Evolutionary conservation across 1,140 invertebrate genomes (phyloP).

Genomic region (Bombus terrestris): DNA sequence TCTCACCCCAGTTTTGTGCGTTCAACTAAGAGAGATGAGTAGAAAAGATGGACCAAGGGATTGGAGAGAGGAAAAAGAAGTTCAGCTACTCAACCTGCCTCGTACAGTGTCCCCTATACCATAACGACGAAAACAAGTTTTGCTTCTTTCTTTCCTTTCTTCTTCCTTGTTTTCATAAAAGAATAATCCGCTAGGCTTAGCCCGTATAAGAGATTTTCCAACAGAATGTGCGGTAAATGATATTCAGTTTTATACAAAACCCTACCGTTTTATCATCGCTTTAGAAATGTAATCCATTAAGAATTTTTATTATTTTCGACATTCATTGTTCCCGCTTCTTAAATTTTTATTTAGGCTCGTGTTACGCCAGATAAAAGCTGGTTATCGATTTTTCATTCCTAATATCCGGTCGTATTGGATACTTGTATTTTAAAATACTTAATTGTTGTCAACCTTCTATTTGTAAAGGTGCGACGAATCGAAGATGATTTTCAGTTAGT

Average conservation of each 20-base stretch:
- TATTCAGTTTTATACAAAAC: not conserved
- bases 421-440: not conserved
- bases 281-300: not conserved
- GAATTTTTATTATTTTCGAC: not conserved
- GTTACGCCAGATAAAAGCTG: not conserved
- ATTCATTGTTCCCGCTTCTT: not conserved
- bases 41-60: not conserved
- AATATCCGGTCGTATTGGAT: not conserved
- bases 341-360: not conserved
- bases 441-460: not conserved
- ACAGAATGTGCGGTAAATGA: not conserved
- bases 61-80: not conserved
- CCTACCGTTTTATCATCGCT: not conserved
- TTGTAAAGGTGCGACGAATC: not conserved
- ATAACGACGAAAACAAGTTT: not conserved
- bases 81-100: constrained; percentile 18
- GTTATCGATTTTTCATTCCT: not conserved
- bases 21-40: constrained; percentile 30
- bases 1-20: constrained; percentile 41
- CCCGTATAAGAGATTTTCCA: not conserved
- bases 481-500: not conserved
- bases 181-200: not conserved
- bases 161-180: not conserved
- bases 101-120: not conserved
- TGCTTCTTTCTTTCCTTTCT: not conserved